phyloP scores from a whole-genome alignment of 2,888 invertebrate genomes.

The Eupithecia dodoneata region DNA sequence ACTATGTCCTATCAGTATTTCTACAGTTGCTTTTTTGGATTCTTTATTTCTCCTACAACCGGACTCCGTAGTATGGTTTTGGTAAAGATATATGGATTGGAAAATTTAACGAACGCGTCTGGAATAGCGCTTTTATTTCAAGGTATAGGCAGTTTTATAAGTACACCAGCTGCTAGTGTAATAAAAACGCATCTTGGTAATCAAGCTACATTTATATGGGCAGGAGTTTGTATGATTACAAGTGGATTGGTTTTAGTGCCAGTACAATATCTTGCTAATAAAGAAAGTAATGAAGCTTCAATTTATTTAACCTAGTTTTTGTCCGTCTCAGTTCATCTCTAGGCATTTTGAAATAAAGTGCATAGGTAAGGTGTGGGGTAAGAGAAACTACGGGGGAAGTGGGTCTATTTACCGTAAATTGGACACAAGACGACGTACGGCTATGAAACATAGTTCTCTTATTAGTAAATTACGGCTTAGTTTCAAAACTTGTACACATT shows the following conservation, averaged over 20 bases:
- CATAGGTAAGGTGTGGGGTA: too few relatives aligned
- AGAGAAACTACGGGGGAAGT: too few relatives aligned
- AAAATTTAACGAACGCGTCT: constrained; percentile 75
- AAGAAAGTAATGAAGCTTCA: constrained; percentile 38
- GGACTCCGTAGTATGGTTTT: constrained; percentile 67
- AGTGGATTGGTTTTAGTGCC: constrained; percentile 63
- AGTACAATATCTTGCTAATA: constrained; percentile 49
- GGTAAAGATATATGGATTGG: constrained; percentile 73
- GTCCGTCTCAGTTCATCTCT: not conserved
- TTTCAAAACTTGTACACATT: too few relatives aligned
- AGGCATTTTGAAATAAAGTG: not conserved
- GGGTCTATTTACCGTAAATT: too few relatives aligned
- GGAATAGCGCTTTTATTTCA: constrained; percentile 73
- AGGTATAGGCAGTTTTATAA: constrained; percentile 70
- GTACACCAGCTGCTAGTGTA: constrained; percentile 69
- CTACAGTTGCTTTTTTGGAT: constrained; percentile 66
- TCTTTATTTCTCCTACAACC: constrained; percentile 62
- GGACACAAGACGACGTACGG: too few relatives aligned
- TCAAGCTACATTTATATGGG: constrained; percentile 62
- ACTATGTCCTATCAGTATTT: constrained; percentile 67
- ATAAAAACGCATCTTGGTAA: constrained; percentile 64
- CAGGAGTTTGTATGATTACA: constrained; percentile 64
- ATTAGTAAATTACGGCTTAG: too few relatives aligned
- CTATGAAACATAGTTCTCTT: too few relatives aligned
- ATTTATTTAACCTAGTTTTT: not conserved